Conservation (phyloP, 2,113 vertebrate species). For the Anser brachyrhynchus region DNA sequence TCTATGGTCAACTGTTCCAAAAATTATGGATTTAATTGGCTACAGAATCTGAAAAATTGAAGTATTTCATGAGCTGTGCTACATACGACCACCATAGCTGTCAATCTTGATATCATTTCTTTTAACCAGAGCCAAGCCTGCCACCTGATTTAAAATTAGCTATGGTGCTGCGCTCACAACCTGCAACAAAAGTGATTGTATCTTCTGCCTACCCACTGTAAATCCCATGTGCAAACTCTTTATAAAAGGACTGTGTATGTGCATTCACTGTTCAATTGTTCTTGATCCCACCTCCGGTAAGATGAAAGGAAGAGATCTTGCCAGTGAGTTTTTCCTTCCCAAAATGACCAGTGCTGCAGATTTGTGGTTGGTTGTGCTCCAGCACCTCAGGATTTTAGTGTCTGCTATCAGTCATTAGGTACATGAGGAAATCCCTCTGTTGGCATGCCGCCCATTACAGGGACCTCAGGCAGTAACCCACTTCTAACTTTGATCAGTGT, state of each 20-base stretch:
- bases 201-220: background rate
- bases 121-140: background rate
- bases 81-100: background rate
- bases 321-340: background rate
- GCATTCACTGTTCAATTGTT: background rate
- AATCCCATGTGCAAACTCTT: background rate
- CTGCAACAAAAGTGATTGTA: background rate
- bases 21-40: background rate
- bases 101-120: background rate
- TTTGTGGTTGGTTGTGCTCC: background rate
- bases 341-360: background rate
- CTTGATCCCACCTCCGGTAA: background rate
- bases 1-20: background rate
- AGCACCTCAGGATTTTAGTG: background rate
- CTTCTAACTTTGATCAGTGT: background rate
- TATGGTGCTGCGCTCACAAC: background rate
- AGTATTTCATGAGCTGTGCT: background rate
- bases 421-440: background rate
- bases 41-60: background rate
- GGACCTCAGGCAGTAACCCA: background rate
- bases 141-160: background rate
- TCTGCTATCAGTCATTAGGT: background rate
- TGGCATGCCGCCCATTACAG: background rate
- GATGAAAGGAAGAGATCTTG: background rate
- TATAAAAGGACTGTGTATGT: background rate